A percentile compares a stretch with the other conserved stretches of the same genome.
Conservation (phyloP, 2,797 vertebrate genomes). For the Poliocrania exsul region DNA sequence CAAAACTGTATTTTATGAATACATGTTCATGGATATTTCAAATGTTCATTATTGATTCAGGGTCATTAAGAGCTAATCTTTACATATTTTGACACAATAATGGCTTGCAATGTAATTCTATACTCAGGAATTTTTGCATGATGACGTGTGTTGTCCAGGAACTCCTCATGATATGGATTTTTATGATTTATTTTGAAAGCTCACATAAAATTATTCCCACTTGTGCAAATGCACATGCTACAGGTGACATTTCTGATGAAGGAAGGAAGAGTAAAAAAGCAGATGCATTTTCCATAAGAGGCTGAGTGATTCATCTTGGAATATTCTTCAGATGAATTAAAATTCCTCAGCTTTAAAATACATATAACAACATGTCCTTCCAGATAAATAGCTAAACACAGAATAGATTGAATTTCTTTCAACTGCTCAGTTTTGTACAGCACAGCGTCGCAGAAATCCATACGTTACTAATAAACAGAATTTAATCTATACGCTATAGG, state of each 20-base stretch:
- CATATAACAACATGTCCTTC: not conserved
- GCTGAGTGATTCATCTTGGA: not conserved
- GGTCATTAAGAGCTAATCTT: not conserved
- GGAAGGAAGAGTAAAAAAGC: not conserved
- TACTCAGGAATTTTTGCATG: not conserved
- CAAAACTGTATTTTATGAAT: not conserved
- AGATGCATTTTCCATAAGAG: not conserved
- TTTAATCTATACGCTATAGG: not conserved
- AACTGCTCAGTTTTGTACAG: not conserved
- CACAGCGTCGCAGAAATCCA: not conserved
- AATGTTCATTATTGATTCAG: not conserved
- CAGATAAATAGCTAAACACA: not conserved
- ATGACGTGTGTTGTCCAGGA: not conserved
- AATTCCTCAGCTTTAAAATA: conserved; percentile 15
- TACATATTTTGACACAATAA: not conserved
- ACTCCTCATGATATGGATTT: not conserved
- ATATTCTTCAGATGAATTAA: not conserved
- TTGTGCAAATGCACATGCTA: not conserved
- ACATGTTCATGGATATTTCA: not conserved
- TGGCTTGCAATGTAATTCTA: not conserved
- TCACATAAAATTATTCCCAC: not conserved
- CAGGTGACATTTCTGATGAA: not conserved
- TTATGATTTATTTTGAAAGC: not conserved
- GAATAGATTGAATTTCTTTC: not conserved
- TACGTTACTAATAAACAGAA: not conserved